Evolutionary conservation across 2,797 vertebrate species (phyloP).

Genomic region (Capromys pilorides): DNA sequence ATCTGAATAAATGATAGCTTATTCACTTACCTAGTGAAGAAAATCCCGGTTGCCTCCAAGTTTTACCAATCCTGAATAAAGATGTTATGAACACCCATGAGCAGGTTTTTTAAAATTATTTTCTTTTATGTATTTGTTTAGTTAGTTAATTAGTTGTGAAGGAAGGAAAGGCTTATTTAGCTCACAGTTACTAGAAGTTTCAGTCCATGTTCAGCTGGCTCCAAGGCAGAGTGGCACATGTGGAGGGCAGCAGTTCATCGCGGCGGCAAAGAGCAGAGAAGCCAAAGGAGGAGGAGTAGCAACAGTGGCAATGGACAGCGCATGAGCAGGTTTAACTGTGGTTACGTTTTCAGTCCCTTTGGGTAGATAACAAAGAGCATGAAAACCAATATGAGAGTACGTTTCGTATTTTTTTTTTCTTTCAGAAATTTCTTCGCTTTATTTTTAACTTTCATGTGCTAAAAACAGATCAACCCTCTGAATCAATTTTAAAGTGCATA

Average conservation of each 20-base stretch:
- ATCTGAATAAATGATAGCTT: neutral
- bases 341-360: neutral
- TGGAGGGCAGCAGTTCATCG: too few species aligned
- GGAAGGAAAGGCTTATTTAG: too few species aligned
- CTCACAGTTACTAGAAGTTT: too few species aligned
- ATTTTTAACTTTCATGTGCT: neutral
- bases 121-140: too few species aligned
- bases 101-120: neutral
- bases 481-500: neutral
- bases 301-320: too few species aligned
- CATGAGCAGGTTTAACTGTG: neutral
- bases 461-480: neutral
- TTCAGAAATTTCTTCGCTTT: neutral
- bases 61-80: neutral
- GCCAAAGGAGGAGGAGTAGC: too few species aligned
- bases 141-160: too few species aligned
- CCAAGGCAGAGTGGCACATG: too few species aligned
- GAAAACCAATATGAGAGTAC: neutral
- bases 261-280: too few species aligned
- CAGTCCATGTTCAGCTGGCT: too few species aligned
- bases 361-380: neutral
- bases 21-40: neutral
- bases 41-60: neutral
- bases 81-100: neutral
- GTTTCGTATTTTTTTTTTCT: neutral